Evolutionary conservation across 2,113 vertebrate species (phyloP).

Genomic region (Amphiprion percula): DNA sequence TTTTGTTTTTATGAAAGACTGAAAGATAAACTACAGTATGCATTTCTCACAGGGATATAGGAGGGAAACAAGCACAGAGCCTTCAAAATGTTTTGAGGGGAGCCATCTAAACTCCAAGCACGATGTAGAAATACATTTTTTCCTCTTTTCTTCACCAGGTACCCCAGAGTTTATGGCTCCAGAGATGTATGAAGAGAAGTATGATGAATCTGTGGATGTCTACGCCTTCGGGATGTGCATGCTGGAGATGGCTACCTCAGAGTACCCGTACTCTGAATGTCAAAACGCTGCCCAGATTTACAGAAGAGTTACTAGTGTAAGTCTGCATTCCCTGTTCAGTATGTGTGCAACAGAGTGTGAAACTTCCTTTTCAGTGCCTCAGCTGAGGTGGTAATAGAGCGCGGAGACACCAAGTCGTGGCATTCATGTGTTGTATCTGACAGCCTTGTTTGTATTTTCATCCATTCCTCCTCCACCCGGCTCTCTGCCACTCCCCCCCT

Average conservation of each 20-base stretch:
- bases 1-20: no score
- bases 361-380: neutral
- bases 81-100: no score
- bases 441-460: neutral
- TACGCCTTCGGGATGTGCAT: slow-evolving; percentile 99
- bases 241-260: slow-evolving; percentile 99
- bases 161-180: slow-evolving; percentile 99
- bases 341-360: neutral
- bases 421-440: neutral
- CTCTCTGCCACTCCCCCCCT: neutral
- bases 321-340: slow-evolving; percentile 67
- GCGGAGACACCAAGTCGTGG: neutral
- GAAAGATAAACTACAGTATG: no score
- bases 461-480: neutral
- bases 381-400: neutral
- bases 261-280: slow-evolving; percentile 99
- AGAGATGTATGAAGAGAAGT: slow-evolving; percentile 99
- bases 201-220: slow-evolving; percentile 98
- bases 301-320: slow-evolving; percentile 98
- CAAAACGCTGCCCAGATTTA: slow-evolving; percentile 99
- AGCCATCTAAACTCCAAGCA: neutral
- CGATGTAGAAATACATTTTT: neutral
- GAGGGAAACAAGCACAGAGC: no score
- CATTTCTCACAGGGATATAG: no score
- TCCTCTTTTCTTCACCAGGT: slow-evolving; percentile 90